Percentiles rank a stretch among this genome's conserved stretches.
phyloP scores from a whole-genome alignment of 2,888 invertebrate species.

The Vandiemenella viatica region DNA sequence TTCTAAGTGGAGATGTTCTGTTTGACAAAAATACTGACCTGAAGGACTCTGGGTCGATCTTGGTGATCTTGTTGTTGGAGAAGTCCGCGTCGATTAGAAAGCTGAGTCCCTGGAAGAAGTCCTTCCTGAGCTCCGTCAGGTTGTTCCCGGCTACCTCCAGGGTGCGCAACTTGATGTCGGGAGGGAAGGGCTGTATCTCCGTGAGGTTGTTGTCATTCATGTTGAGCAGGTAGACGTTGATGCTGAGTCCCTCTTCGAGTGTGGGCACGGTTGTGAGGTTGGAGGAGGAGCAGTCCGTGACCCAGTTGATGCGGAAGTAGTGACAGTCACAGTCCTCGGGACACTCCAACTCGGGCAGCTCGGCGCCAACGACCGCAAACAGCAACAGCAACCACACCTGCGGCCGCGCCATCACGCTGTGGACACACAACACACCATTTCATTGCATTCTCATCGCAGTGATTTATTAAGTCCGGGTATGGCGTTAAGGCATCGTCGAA shows the following conservation, averaged over 20 bases:
- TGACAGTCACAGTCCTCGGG: constrained; percentile 57
- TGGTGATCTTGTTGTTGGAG: constrained; percentile 47
- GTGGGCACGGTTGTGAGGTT: constrained; percentile 53
- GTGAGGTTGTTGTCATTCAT: constrained; percentile 53
- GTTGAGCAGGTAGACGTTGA: constrained; percentile 53
- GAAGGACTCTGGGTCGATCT: constrained; percentile 48
- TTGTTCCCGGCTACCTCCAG: constrained; percentile 53
- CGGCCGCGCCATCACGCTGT: neutral
- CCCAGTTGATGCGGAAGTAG: constrained; percentile 62
- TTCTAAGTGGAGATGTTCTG: neutral
- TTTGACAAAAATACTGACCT: constrained; percentile 30
- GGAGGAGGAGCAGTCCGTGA: constrained; percentile 59
- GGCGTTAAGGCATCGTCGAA: too few relatives aligned
- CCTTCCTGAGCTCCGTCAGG: constrained; percentile 40
- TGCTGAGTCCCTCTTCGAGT: constrained; percentile 42
- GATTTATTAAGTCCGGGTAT: too few relatives aligned
- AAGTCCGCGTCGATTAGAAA: constrained; percentile 56
- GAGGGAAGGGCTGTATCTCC: constrained; percentile 42
- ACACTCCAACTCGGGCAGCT: constrained; percentile 49
- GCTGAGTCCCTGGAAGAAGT: constrained; percentile 46
- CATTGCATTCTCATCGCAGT: too few relatives aligned
- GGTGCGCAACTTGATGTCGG: constrained; percentile 51
- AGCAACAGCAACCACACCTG: neutral
- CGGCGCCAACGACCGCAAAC: constrained; percentile 35
- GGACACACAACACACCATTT: too few relatives aligned